Evolutionary conservation across 2,113 vertebrate genomes (phyloP), one percentile per base, ranked within the genome.

Genomic region (Pterocles gutturalis): DNA sequence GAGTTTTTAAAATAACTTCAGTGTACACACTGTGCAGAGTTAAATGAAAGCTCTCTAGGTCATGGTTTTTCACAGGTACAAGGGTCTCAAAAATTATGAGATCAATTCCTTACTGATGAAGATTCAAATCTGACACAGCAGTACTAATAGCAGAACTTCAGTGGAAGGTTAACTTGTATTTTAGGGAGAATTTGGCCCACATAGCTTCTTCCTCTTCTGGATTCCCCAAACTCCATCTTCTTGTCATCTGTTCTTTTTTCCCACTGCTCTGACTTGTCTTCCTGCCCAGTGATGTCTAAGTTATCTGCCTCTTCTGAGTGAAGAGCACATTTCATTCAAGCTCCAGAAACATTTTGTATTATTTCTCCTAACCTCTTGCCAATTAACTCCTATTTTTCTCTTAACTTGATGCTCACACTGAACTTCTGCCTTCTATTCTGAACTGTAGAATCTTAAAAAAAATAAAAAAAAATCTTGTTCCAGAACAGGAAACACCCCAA

Each of bases 241-340:
- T 87, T 3, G 4, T 94, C 96, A 93, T 93, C 91, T 95, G 83
- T 82, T 95, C 70, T 41, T 87, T 87, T 92, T 79, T 87, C 83
- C 88, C 90, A 92, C n/a, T 89, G 83, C 83, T 96, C 88, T 97
- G 73, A 93, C 73, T 95, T 89, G 53, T 91, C 83, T 94, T 84
- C 65, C 65, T 33, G 10, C 60, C 48, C 70, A 75, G 70, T 94
- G 86, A 95, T 92, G 58, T 92, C 95, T 92, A 93, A 87, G 80
- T 96, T 95, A 96, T 65, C 57, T 72, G 60, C 12, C 48, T 92
- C 78, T 95, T 58, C 33, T 29, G 26, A 85, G 61, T 41, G 89
- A 82, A 72, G 57, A 92, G 54, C 66, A 65, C 25, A 82, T 72
- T 91, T 79, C 28, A 61, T 82, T 91, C 65, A 79, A 89, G n/a